phyloP scores from a whole-genome alignment of 2,888 invertebrate species.

The Stegana nigrithorax region DNA sequence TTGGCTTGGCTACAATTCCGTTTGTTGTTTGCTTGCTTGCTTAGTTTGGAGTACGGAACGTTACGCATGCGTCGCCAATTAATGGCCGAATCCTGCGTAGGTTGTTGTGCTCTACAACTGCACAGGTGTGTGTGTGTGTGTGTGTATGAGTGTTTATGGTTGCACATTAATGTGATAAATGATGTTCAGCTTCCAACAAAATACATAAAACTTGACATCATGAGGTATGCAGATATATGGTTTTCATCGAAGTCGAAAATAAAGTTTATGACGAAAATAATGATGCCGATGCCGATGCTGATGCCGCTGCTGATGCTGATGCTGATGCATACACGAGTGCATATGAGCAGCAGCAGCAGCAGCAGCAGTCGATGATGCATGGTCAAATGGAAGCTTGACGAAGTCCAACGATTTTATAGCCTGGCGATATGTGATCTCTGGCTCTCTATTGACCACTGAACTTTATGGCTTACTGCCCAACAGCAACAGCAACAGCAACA shows the following conservation, averaged over 20 bases:
- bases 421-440: conserved; percentile 1
- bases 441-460: conserved; percentile 6
- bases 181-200: conserved; percentile 7
- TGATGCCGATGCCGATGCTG: no score
- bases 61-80: neutral
- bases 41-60: neutral
- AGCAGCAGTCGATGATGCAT: neutral
- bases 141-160: neutral
- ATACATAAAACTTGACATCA: neutral
- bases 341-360: neutral
- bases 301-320: no score
- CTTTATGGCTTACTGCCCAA: conserved; percentile 12
- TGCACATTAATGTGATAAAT: conserved; percentile 11
- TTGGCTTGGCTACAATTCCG: no score
- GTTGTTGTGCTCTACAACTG: neutral
- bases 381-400: neutral
- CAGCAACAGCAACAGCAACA: neutral
- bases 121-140: neutral
- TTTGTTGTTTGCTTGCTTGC: neutral
- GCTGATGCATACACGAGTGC: neutral
- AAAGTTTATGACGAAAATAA: no score
- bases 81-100: neutral
- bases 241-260: no score
- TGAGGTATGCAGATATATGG: no score
- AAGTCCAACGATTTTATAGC: no score